Evolutionary conservation across 2,797 vertebrate species (phyloP).

Genomic region (Darevskia mixta): DNA sequence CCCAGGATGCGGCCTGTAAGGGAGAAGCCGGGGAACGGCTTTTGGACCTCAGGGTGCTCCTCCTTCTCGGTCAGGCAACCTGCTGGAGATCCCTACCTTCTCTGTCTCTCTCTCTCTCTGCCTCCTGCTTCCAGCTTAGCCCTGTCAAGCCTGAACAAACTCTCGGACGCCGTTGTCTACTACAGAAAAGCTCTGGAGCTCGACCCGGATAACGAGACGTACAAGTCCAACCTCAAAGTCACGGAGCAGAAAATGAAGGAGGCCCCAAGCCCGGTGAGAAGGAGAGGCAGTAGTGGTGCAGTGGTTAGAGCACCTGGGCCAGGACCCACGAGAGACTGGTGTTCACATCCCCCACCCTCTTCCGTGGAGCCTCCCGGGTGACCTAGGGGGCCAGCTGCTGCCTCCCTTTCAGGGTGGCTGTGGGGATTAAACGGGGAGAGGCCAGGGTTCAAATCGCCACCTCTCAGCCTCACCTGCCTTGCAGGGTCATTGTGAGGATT

Average conservation of each 20-base stretch:
- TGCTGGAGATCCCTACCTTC: too few relatives aligned
- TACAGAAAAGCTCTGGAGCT: constrained; percentile 95
- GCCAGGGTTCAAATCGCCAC: too few relatives aligned
- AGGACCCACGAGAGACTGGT: too few relatives aligned
- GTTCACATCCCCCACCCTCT: too few relatives aligned
- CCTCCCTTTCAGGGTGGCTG: too few relatives aligned
- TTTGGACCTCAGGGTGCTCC: too few relatives aligned
- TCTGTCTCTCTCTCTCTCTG: neutral
- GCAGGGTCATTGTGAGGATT: too few relatives aligned
- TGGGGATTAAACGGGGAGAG: neutral
- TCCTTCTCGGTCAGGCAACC: too few relatives aligned
- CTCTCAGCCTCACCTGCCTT: too few relatives aligned
- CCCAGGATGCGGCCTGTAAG: neutral
- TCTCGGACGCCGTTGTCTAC: constrained; percentile 89
- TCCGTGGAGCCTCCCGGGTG: too few relatives aligned
- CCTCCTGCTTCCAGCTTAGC: constrained; percentile 82
- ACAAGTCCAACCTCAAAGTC: constrained; percentile 94
- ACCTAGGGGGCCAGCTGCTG: too few relatives aligned
- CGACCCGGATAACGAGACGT: constrained; percentile 94
- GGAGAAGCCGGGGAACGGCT: neutral
- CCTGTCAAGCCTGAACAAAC: constrained; percentile 93
- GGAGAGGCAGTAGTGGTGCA: neutral
- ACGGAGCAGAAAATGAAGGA: constrained; percentile 95
- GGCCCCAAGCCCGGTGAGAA: constrained; percentile 87
- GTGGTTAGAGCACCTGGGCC: too few relatives aligned